phyloP scores from a whole-genome alignment of 2,113 vertebrate species.

The Isurus oxyrinchus region DNA sequence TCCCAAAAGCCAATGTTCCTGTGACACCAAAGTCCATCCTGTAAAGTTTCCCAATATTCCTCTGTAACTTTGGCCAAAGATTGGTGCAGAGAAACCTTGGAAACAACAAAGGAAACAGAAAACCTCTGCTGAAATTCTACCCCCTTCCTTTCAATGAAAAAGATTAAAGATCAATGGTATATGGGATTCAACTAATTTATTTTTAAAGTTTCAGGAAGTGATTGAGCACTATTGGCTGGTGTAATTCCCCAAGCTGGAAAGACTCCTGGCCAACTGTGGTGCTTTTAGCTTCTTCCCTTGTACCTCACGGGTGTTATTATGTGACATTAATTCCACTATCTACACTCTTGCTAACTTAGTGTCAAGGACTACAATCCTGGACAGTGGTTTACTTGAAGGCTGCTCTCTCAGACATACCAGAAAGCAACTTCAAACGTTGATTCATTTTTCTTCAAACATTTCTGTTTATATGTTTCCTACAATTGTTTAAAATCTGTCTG shows the following conservation, averaged over 20 bases:
- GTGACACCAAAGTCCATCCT: no score
- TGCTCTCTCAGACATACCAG: background rate
- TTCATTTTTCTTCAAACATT: background rate
- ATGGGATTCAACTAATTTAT: background rate
- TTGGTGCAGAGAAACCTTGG: no score
- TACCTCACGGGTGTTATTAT: background rate
- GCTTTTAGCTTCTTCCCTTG: background rate
- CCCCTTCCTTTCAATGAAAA: background rate
- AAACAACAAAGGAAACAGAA: background rate
- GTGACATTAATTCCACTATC: background rate
- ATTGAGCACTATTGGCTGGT: background rate
- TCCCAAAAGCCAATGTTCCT: no score
- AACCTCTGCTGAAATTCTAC: background rate
- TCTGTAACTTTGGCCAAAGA: no score
- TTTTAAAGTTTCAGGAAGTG: background rate
- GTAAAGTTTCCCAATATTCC: no score
- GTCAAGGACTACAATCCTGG: no score
- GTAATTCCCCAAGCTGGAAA: background rate
- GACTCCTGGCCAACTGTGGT: background rate
- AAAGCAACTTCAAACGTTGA: background rate
- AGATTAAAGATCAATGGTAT: background rate
- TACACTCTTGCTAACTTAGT: background rate
- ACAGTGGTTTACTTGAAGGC: background rate
- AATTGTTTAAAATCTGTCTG: background rate
- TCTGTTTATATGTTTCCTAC: background rate